These are phyloP conservation scores for Tauraco erythrolophus DNA, from an alignment of 2,113 vertebrate species.

Conservation along the genomic window DNA sequence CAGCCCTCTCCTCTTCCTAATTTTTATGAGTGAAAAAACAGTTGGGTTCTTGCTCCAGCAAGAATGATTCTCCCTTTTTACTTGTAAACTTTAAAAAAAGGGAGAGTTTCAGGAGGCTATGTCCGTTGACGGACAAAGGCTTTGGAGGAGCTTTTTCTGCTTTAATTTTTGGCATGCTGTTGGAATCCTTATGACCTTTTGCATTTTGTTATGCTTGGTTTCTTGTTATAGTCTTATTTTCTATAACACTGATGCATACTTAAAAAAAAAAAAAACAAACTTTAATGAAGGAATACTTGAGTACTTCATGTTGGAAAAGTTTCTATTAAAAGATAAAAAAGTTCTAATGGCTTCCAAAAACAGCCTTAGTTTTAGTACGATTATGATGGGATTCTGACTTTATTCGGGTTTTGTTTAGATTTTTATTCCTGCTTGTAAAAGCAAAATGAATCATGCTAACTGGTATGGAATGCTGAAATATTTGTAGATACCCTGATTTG, in stretches of 20 bases:
- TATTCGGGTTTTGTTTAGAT: neutral
- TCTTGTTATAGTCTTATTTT: neutral
- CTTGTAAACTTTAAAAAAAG: neutral
- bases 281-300: neutral
- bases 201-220: neutral
- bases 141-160: neutral
- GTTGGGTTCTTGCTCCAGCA: neutral
- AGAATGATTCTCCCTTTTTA: neutral
- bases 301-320: neutral
- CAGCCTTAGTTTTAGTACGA: neutral
- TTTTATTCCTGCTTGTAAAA: neutral
- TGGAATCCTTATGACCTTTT: neutral
- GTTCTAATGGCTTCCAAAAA: neutral
- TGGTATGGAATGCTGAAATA: neutral
- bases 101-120: neutral
- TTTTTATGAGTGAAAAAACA: neutral
- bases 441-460: neutral
- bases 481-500: neutral
- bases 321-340: neutral
- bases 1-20: neutral
- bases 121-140: neutral
- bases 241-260: neutral
- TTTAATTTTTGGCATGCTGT: neutral
- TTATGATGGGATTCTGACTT: neutral
- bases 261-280: fast-evolving